These are phyloP conservation scores for Pachycephus smyrnensis DNA, from an alignment of 2,888 invertebrate species.

Conservation along the genomic window DNA sequence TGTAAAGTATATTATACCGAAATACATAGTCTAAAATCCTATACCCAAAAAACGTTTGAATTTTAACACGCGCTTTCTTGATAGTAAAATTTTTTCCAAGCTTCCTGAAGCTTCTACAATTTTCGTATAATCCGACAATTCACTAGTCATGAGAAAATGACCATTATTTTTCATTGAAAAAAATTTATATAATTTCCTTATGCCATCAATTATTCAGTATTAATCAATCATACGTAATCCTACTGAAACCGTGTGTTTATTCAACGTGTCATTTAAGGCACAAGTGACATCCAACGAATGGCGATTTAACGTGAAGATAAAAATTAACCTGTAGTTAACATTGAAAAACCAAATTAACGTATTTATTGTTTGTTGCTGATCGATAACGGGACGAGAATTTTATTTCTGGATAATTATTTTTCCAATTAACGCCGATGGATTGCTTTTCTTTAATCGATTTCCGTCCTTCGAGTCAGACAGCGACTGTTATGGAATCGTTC, in stretches of 20 bases:
- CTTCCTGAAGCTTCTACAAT: neutral
- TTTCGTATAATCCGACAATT: neutral
- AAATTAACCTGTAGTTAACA: neutral
- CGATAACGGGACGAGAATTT: neutral
- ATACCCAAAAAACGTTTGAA: neutral
- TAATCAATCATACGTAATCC: neutral
- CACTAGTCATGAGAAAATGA: neutral
- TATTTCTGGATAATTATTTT: neutral
- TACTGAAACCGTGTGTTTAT: neutral
- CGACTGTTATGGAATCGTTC: neutral
- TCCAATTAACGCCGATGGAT: neutral
- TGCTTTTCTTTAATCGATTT: neutral
- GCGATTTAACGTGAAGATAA: neutral
- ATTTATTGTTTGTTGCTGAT: neutral
- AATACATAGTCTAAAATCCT: neutral
- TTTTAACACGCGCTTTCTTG: neutral
- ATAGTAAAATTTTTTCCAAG: neutral
- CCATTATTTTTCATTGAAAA: neutral
- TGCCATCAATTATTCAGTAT: neutral
- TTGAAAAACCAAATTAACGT: neutral
- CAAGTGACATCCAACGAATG: neutral
- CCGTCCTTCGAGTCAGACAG: neutral
- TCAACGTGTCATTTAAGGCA: neutral
- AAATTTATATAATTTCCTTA: neutral
- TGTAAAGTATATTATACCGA: neutral